Conservation (phyloP, 2,888 invertebrate species). For the Hyalella azteca region DNA sequence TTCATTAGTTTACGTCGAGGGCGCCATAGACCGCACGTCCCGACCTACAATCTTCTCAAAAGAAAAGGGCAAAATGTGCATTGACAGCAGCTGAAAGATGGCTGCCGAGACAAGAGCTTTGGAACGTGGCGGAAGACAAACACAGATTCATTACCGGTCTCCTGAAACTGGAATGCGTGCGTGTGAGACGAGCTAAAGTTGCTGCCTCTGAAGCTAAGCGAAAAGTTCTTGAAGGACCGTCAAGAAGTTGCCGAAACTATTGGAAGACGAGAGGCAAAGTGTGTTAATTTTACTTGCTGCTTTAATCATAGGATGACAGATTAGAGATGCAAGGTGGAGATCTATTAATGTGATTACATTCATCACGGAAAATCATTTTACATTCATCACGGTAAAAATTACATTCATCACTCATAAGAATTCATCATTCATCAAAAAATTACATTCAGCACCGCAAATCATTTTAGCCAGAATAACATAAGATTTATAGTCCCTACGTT, state of each 20-base stretch:
- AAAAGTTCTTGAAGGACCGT: constrained; percentile 1
- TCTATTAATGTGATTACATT: too few relatives aligned
- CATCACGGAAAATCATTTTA: too few relatives aligned
- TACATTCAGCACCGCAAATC: too few relatives aligned
- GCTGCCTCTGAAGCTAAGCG: background rate
- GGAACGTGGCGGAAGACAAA: constrained; percentile 16
- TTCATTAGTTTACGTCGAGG: constrained; percentile 32
- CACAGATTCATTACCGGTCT: constrained; percentile 30
- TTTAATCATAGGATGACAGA: too few relatives aligned
- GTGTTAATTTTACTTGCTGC: too few relatives aligned
- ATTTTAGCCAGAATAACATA: too few relatives aligned
- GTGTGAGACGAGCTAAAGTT: background rate
- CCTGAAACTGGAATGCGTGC: background rate
- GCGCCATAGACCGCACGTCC: constrained; percentile 16
- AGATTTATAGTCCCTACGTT: too few relatives aligned
- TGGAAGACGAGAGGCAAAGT: too few relatives aligned
- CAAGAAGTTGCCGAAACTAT: background rate
- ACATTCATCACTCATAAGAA: too few relatives aligned
- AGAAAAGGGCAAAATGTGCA: constrained; percentile 1
- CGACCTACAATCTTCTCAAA: background rate
- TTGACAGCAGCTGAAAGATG: constrained; percentile 21
- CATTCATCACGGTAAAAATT: too few relatives aligned
- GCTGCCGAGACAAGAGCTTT: background rate
- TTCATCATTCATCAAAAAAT: too few relatives aligned
- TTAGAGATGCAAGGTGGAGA: too few relatives aligned